Conservation (phyloP, 2,113 vertebrate genomes). For the Tauraco erythrolophus region DNA sequence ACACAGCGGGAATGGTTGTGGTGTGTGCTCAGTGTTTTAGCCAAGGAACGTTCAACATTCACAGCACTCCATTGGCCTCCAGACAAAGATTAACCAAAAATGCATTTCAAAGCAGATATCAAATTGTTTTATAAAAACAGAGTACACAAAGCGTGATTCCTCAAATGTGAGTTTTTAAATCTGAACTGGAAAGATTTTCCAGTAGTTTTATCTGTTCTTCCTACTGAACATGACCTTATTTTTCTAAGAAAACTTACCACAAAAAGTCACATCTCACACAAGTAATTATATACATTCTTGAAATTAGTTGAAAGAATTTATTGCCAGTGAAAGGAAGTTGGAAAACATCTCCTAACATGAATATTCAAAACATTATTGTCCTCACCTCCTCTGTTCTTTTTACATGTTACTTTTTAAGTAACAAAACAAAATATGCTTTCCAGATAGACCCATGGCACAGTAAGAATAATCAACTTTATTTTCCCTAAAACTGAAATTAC, state of each 20-base stretch:
- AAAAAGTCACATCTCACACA: not conserved
- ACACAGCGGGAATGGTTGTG: not conserved
- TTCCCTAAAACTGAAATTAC: not conserved
- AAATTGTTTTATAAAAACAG: not conserved
- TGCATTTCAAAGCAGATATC: not conserved
- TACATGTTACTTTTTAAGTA: not conserved
- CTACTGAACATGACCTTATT: fast-evolving
- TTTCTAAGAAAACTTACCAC: not conserved
- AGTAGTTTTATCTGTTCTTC: not conserved
- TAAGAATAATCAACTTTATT: not conserved
- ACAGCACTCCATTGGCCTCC: not conserved
- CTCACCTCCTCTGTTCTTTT: not conserved
- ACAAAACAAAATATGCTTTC: not conserved
- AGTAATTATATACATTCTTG: not conserved
- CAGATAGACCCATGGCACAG: not conserved
- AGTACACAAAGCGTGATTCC: not conserved
- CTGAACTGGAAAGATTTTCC: not conserved
- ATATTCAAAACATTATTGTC: not conserved
- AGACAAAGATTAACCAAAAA: not conserved
- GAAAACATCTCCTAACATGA: not conserved
- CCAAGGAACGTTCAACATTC: not conserved
- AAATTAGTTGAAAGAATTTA: not conserved
- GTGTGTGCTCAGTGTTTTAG: conserved; percentile 38
- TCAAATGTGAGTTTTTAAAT: not conserved
- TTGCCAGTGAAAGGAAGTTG: not conserved